Evolutionary conservation across 92 coral and sea anemone genomes (phyloP), one percentile per base, ranked within the genome.

Genomic region (Zoanthus solanderi): DNA sequence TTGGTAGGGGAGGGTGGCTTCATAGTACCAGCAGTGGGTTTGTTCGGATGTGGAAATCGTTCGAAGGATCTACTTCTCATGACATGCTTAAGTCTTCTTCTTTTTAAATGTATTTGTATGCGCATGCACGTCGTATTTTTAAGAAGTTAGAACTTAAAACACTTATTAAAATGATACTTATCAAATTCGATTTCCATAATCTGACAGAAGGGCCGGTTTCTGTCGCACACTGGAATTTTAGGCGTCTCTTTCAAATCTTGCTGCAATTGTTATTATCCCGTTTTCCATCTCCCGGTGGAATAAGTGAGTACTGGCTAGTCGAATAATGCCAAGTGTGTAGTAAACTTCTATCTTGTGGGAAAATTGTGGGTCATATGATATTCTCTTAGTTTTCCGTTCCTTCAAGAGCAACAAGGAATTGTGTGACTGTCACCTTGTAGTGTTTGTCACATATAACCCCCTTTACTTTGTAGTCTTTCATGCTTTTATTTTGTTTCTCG

Each of bases 1-100:
- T 61, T 46, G 68, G 53, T 8, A 32, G 48, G 63, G 60, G 78
- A 44, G 32, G 76, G 54, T 68, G 53, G 75, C 75, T 79, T 79
- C 29, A 8, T 46, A 46, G 34, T 4, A 11, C 15, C 44, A 67
- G 72, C 34, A 16, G 3, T 47, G 29, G 82, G 68, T 66, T 84
- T 53, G 75, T 15, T 48, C 52, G 3, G 45, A 71, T 83, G 60
- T 18, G 82, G 65, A n/a, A 29, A 7, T 69, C 6, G n/a, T 34
- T 12, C 34, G 7, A 69, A 16, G 13, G 72, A 67, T 9, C 7
- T 10, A 67, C 34, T 23, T 18, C 72, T 48, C 18, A 5, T 48
- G 30, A 52, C 50, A 11, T 37, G 82, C 6, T 29, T 76, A 9
- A 65, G 12, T 52, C 46, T 11, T 14, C 67, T 18, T 48, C 18